Evolutionary conservation across 2,113 vertebrate species (phyloP).

Genomic region (Petrocephalus microphthalmus): DNA sequence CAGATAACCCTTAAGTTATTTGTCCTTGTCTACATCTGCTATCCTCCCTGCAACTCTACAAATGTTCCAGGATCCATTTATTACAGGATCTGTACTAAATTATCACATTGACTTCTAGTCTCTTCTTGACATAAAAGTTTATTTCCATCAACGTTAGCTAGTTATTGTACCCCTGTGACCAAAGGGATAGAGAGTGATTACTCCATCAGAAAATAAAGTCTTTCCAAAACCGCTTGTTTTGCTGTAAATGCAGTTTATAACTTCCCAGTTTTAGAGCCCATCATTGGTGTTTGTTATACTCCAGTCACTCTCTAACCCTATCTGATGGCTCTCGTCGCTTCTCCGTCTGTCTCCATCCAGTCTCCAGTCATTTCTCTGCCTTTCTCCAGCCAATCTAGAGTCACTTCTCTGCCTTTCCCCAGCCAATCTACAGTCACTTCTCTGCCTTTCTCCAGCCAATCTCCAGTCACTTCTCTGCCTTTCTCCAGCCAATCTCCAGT

Average conservation of each 20-base stretch:
- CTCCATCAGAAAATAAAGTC: not conserved
- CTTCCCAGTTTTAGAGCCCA: not conserved
- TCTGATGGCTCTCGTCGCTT: too few relatives aligned
- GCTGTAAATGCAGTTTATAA: not conserved
- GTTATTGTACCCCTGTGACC: not conserved
- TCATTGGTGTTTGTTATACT: not conserved
- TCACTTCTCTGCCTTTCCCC: too few relatives aligned
- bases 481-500: too few relatives aligned
- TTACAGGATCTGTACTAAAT: not conserved
- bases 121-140: conserved; percentile 1
- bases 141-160: not conserved
- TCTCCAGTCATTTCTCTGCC: not conserved
- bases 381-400: too few relatives aligned
- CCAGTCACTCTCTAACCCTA: not conserved
- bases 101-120: not conserved
- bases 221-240: not conserved
- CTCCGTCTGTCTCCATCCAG: not conserved
- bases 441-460: too few relatives aligned
- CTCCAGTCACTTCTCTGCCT: too few relatives aligned
- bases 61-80: not conserved
- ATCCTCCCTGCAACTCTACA: not conserved
- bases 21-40: not conserved
- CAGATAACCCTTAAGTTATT: not conserved
- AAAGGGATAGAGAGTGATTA: not conserved
- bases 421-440: too few relatives aligned